phyloP scores from a whole-genome alignment of 2,888 invertebrate species.

The Nudaria mundana region DNA sequence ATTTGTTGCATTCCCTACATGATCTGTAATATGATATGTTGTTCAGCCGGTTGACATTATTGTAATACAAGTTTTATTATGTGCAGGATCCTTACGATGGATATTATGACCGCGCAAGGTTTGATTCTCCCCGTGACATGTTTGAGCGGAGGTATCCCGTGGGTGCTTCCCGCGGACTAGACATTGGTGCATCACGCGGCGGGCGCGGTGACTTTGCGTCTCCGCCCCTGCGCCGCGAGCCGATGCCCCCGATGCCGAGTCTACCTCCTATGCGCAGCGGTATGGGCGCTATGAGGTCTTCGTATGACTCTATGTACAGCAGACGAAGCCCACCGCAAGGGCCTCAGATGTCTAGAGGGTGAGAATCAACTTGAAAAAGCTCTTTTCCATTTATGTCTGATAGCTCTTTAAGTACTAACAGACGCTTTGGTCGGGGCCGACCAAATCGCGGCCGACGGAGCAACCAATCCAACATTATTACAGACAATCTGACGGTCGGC shows the following conservation, averaged over 20 bases:
- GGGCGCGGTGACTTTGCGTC: conserved; percentile 85
- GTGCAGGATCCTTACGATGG: conserved; percentile 86
- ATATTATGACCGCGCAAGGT: conserved; percentile 89
- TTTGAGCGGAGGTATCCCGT: conserved; percentile 90
- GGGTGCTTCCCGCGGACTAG: conserved; percentile 77
- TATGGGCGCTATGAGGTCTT: conserved; percentile 86
- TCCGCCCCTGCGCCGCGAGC: conserved; percentile 88
- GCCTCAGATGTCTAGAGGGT: conserved; percentile 79
- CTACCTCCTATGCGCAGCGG: conserved; percentile 82
- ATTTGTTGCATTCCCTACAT: neutral
- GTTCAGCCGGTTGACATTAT: neutral
- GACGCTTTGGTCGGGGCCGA: too few species aligned
- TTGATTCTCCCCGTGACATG: conserved; percentile 89
- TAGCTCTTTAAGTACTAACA: too few species aligned
- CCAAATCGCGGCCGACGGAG: too few species aligned
- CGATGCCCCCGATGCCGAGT: conserved; percentile 90
- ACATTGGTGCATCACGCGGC: conserved; percentile 75
- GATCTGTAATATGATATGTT: neutral
- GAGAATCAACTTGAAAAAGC: conserved; percentile 41
- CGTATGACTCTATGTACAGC: conserved; percentile 91
- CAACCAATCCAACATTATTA: too few species aligned
- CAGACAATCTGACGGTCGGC: too few species aligned
- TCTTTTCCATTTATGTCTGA: neutral
- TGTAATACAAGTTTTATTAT: neutral
- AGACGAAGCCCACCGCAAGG: conserved; percentile 87